A percentile compares a stretch with the other conserved stretches of the same genome.
Conservation (phyloP, 2,888 invertebrate species). For the Thecocarcelia acutangulata region DNA sequence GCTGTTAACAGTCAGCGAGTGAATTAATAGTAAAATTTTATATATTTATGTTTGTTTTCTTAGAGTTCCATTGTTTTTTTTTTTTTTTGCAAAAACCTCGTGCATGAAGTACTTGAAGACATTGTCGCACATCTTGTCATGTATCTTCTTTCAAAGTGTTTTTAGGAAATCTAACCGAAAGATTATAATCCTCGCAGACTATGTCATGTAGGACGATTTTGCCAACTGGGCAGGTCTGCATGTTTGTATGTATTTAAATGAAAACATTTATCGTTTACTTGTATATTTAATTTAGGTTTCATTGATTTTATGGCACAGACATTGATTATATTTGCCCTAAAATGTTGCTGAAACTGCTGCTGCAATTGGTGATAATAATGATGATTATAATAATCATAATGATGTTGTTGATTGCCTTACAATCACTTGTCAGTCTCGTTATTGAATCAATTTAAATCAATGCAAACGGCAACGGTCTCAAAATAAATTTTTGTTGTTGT, state of each 20-base stretch:
- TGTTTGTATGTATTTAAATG: neutral
- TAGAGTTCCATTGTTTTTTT: no score
- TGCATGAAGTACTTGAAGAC: no score
- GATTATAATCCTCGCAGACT: no score
- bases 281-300: constrained; percentile 61
- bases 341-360: constrained; percentile 30
- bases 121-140: no score
- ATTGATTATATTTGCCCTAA: constrained; percentile 68
- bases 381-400: constrained; percentile 29
- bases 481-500: constrained; percentile 44
- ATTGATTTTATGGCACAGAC: constrained; percentile 66
- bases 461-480: constrained; percentile 57
- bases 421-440: constrained; percentile 37
- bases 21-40: no score
- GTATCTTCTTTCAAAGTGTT: no score
- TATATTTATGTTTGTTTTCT: neutral
- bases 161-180: no score
- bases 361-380: neutral
- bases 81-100: no score
- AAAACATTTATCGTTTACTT: neutral
- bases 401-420: constrained; percentile 51
- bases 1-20: no score
- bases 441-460: constrained; percentile 69
- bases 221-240: neutral
- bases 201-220: no score